A percentile compares a stretch with the other conserved stretches of the same genome.
These are phyloP conservation scores for Amphiduros pacificus DNA, from an alignment of 2,888 invertebrate genomes.

Conservation along the genomic window DNA sequence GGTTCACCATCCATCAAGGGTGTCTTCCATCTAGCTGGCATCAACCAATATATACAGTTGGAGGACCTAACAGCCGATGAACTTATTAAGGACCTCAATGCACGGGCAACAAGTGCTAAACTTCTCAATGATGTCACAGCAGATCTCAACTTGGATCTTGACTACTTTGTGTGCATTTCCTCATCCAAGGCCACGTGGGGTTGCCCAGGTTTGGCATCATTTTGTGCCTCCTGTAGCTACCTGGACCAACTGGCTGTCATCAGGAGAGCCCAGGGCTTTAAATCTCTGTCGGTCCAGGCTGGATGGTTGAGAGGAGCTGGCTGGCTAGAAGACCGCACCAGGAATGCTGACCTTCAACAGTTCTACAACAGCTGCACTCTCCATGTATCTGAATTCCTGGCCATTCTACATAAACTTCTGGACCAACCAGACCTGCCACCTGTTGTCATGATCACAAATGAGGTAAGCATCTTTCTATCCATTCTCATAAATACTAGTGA, in stretches of 20 bases:
- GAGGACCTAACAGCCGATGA: not conserved
- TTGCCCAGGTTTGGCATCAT: not conserved
- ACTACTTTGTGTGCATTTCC: constrained; percentile 14
- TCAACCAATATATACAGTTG: not conserved
- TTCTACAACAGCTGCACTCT: constrained; percentile 1
- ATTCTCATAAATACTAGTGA: too few relatives aligned
- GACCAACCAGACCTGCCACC: constrained; percentile 1
- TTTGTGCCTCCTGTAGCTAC: not conserved
- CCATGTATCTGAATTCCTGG: constrained; percentile 9
- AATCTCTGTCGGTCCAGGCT: constrained; percentile 4
- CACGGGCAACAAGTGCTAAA: not conserved
- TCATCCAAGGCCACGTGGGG: constrained; percentile 9
- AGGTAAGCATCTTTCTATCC: constrained; percentile 11
- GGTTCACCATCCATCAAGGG: not conserved
- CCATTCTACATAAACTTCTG: constrained; percentile 6
- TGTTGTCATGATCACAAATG: constrained; percentile 9
- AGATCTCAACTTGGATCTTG: not conserved
- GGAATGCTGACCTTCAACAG: not conserved
- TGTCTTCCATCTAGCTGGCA: constrained; percentile 9
- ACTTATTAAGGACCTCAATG: too few relatives aligned
- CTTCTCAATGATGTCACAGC: not conserved
- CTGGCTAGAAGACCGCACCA: not conserved
- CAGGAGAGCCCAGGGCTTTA: not conserved
- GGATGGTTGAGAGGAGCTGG: constrained; percentile 9
- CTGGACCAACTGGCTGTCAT: constrained; percentile 4